Percentiles rank a stretch among this genome's conserved stretches.
phyloP scores from a whole-genome alignment of 2,113 vertebrate species.

The Elephas maximus region DNA sequence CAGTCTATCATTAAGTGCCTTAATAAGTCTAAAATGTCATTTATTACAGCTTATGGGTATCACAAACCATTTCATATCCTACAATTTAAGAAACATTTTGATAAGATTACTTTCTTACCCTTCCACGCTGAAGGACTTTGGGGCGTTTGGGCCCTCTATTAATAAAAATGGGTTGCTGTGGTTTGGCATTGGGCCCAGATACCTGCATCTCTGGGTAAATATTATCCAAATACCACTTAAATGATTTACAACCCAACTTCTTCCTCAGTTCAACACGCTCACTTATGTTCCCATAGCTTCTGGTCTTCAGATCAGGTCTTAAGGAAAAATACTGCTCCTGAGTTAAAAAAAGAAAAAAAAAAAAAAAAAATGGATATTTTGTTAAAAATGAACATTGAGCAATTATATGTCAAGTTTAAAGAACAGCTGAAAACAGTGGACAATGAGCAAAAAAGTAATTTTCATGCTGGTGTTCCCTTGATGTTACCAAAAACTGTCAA shows the following conservation, averaged over 20 bases:
- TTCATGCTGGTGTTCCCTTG: background rate
- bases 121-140: constrained; percentile 94
- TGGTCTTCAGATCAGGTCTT: constrained; percentile 94
- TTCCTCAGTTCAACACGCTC: constrained; percentile 93
- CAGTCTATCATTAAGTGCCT: background rate
- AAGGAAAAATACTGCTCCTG: constrained; percentile 98
- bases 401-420: background rate
- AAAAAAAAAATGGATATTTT: background rate
- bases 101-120: constrained; percentile 89
- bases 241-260: constrained; percentile 93
- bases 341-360: constrained; percentile 10
- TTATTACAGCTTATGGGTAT: background rate
- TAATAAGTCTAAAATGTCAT: background rate
- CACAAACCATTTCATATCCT: background rate
- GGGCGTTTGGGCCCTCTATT: constrained; percentile 94
- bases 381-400: background rate
- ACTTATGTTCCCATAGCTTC: constrained; percentile 93
- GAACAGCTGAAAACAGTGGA: background rate
- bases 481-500: background rate
- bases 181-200: constrained; percentile 91
- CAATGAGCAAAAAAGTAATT: background rate
- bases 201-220: constrained; percentile 98
- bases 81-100: background rate
- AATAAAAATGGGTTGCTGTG: constrained; percentile 92
- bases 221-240: constrained; percentile 97